A percentile compares a stretch with the other conserved stretches of the same genome.
phyloP scores from a whole-genome alignment of 2,888 invertebrate genomes.

The Megalurothrips usitatus region DNA sequence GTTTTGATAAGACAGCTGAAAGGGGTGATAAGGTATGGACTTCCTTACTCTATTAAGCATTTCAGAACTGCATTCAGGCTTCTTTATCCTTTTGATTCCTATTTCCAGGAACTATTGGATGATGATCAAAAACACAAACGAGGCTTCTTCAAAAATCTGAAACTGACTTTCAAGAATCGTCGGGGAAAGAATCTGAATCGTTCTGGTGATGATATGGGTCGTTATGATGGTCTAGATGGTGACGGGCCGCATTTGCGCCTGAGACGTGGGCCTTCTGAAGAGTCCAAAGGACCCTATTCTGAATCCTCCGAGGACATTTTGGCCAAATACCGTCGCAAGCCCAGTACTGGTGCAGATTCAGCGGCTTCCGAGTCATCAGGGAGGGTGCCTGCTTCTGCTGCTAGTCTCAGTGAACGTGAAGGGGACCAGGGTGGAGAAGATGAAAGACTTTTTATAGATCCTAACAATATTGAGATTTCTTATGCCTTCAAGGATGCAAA shows the following conservation, averaged over 20 bases:
- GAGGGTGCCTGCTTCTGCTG: background rate
- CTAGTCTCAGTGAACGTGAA: constrained; percentile 34
- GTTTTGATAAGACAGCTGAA: constrained; percentile 84
- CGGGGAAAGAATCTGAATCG: constrained; percentile 53
- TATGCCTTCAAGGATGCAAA: constrained; percentile 55
- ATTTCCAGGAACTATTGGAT: constrained; percentile 47
- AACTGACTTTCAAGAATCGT: constrained; percentile 60
- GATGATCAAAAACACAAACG: constrained; percentile 56
- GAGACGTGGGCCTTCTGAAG: constrained; percentile 45
- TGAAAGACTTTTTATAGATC: constrained; percentile 51
- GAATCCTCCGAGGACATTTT: constrained; percentile 90
- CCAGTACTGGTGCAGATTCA: constrained; percentile 54
- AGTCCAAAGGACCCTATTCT: constrained; percentile 42
- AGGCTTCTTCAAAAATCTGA: constrained; percentile 69
- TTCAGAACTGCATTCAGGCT: background rate
- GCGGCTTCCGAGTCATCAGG: constrained; percentile 27
- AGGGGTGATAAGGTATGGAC: constrained; percentile 58
- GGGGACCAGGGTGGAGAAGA: constrained; percentile 48
- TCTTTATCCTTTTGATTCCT: too few species aligned
- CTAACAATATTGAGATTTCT: constrained; percentile 42
- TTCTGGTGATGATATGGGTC: constrained; percentile 44
- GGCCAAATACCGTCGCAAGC: constrained; percentile 82
- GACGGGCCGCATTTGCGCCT: constrained; percentile 38
- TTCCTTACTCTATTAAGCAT: background rate
- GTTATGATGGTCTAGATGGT: constrained; percentile 44